Percentiles rank a stretch among this genome's conserved stretches.
These are phyloP conservation scores for Arizona elegans DNA, from an alignment of 2,113 vertebrate species.

Conservation along the genomic window DNA sequence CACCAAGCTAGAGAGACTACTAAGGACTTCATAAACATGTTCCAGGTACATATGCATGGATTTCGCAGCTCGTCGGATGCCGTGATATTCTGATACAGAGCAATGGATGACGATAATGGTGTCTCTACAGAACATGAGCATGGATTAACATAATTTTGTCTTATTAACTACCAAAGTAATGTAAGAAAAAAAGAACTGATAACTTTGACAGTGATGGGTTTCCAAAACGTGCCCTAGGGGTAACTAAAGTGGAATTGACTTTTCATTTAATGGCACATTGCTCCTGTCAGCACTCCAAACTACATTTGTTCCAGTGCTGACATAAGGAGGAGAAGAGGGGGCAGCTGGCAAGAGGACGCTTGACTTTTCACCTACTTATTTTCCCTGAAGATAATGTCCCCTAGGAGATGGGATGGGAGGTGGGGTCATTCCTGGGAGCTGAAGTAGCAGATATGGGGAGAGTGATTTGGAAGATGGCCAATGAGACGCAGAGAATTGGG, in stretches of 20 bases:
- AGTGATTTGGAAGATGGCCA: too few species aligned
- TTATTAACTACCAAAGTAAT: not conserved
- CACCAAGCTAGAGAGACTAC: too few species aligned
- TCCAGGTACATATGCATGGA: constrained; percentile 42
- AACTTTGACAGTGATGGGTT: not conserved
- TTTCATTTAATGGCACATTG: not conserved
- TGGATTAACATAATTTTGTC: not conserved
- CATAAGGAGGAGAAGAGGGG: too few species aligned
- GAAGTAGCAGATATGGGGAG: too few species aligned
- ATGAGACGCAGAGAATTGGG: too few species aligned
- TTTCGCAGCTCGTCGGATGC: not conserved
- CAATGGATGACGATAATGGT: accelerated
- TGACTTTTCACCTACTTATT: too few species aligned
- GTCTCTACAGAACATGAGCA: not conserved
- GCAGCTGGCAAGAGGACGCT: too few species aligned
- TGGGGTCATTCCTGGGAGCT: too few species aligned
- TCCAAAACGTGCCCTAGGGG: not conserved
- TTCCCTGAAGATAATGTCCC: too few species aligned
- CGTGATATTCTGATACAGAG: accelerated
- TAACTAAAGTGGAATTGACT: not conserved
- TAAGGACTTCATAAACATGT: constrained; percentile 38
- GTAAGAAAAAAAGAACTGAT: not conserved
- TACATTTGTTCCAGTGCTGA: too few species aligned
- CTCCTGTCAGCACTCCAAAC: not conserved
- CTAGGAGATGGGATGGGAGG: too few species aligned